Evolutionary conservation across 2,888 invertebrate genomes (phyloP).

Genomic region (Eristalinus sepulchralis): DNA sequence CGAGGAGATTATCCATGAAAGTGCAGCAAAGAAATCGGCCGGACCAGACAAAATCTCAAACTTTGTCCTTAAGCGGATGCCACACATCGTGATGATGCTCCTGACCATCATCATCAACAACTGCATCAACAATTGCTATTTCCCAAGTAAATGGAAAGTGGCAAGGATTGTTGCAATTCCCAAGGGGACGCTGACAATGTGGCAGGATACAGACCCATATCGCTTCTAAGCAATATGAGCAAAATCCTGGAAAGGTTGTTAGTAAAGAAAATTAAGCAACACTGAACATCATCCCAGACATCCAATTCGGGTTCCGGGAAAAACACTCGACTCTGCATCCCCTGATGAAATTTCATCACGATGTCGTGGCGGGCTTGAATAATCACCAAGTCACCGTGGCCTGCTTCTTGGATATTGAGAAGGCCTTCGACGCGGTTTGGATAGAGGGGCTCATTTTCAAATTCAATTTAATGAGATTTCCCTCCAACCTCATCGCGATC

Average conservation of each 20-base stretch:
- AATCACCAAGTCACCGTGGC: neutral
- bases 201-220: neutral
- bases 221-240: too few species aligned
- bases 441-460: neutral
- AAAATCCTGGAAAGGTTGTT: neutral
- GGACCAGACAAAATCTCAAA: too few species aligned
- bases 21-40: too few species aligned
- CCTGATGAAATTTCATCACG: neutral
- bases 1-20: too few species aligned
- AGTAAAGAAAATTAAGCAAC: too few species aligned
- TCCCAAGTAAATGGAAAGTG: neutral
- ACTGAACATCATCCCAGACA: neutral
- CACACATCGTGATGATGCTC: too few species aligned
- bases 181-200: too few species aligned
- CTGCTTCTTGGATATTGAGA: neutral
- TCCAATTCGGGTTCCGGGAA: neutral
- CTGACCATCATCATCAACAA: neutral
- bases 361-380: neutral
- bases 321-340: constrained; percentile 7
- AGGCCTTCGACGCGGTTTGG: neutral
- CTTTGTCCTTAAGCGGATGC: too few species aligned
- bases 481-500: neutral
- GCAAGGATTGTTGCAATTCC: too few species aligned
- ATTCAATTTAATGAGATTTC: neutral
- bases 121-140: constrained; percentile 1